A percentile compares a stretch with the other conserved stretches of the same genome.
Evolutionary conservation across 1,140 invertebrate genomes (phyloP).

Genomic region (Microplitis demolitor): DNA sequence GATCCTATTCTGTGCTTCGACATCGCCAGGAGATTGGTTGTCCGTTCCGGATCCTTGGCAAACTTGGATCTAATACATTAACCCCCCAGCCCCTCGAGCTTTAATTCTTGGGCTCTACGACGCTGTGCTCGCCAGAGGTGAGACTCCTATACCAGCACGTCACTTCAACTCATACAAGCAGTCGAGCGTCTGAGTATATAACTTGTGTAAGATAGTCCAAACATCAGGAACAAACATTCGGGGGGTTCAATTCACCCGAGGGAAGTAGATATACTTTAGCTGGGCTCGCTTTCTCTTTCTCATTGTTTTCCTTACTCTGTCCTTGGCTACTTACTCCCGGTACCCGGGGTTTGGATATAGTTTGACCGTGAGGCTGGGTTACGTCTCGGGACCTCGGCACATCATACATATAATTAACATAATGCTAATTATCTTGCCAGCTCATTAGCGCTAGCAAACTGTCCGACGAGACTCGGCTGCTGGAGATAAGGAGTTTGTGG

Average conservation of each 20-base stretch:
- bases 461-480: conserved; percentile 58
- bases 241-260: neutral
- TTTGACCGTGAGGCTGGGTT: conserved; percentile 38
- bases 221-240: conserved; percentile 41
- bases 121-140: neutral
- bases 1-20: conserved; percentile 23
- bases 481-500: conserved; percentile 41
- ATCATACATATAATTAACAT: conserved; percentile 62
- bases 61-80: conserved; percentile 29
- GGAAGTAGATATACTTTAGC: neutral
- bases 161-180: neutral
- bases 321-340: neutral
- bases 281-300: neutral
- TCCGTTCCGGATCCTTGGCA: conserved; percentile 27
- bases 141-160: neutral
- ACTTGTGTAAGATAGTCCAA: conserved; percentile 45
- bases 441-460: conserved; percentile 62
- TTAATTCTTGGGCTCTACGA: conserved; percentile 20
- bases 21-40: conserved; percentile 30
- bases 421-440: conserved; percentile 63
- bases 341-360: conserved; percentile 27
- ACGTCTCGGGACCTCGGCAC: conserved; percentile 44
- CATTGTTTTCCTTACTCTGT: neutral
- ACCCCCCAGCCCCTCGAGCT: conserved; percentile 6
- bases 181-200: conserved; percentile 25